Evolutionary conservation across 2,888 invertebrate genomes (phyloP).

Genomic region (Mythimna ferrago): DNA sequence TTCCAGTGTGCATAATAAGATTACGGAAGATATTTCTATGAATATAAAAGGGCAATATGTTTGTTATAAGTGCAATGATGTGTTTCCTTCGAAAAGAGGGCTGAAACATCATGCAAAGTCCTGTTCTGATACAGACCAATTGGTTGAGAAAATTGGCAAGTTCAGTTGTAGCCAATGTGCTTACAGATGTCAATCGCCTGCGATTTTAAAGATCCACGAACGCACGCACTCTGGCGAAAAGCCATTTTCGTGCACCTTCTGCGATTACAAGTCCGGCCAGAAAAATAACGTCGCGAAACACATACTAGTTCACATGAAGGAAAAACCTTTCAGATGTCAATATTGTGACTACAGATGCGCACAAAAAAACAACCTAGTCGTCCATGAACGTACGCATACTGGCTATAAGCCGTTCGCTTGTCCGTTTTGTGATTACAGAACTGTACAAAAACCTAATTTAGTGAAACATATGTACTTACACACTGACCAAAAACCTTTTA

Average conservation of each 20-base stretch:
- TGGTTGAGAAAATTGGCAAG: conserved; percentile 80
- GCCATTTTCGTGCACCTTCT: conserved; percentile 86
- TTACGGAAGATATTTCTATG: conserved; percentile 76
- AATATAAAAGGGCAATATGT: conserved; percentile 84
- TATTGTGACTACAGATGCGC: conserved; percentile 89
- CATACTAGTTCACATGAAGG: conserved; percentile 88
- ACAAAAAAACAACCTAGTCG: conserved; percentile 88
- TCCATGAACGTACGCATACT: conserved; percentile 88
- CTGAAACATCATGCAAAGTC: conserved; percentile 83
- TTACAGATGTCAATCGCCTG: conserved; percentile 88
- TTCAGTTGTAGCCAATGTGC: conserved; percentile 85
- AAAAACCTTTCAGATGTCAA: conserved; percentile 87
- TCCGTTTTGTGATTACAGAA: conserved; percentile 87
- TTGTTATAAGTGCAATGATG: conserved; percentile 83
- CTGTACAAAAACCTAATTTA: conserved; percentile 88
- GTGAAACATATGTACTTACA: conserved; percentile 90
- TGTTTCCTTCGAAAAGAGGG: conserved; percentile 82
- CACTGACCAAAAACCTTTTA: conserved; percentile 88
- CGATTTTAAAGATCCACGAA: conserved; percentile 88
- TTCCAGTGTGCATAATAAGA: conserved; percentile 70
- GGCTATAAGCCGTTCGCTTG: conserved; percentile 89
- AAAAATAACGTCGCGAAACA: conserved; percentile 89
- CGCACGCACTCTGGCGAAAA: conserved; percentile 88
- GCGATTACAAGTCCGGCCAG: conserved; percentile 88
- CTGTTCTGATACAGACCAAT: conserved; percentile 70